Conservation (phyloP, 2,888 invertebrate species). For the Bellardia bayeri region DNA sequence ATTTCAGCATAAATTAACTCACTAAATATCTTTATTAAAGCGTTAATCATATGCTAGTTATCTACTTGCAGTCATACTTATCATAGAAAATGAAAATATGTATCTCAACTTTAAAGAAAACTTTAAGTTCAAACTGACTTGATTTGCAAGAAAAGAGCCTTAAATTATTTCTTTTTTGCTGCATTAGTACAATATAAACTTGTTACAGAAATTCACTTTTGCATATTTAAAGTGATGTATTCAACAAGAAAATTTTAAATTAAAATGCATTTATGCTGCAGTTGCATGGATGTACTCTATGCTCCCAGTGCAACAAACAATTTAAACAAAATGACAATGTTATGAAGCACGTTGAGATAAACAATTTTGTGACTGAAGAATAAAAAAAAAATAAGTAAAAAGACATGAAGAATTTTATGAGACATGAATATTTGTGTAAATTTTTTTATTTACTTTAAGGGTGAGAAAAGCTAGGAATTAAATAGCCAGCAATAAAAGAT, state of each 20-base stretch:
- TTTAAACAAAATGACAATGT: slow-evolving; percentile 14
- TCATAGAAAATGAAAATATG: background rate
- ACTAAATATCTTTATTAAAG: slow-evolving; percentile 70
- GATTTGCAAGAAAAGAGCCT: background rate
- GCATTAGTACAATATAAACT: slow-evolving; percentile 20
- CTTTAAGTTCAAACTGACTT: background rate
- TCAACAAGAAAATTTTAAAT: slow-evolving; percentile 26
- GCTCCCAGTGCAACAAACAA: background rate
- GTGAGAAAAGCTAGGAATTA: background rate
- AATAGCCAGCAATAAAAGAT: background rate
- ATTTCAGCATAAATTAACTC: slow-evolving; percentile 53
- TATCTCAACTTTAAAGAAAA: background rate
- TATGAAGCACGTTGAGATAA: slow-evolving; percentile 11
- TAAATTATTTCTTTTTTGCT: slow-evolving; percentile 13
- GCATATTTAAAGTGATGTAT: slow-evolving; percentile 15
- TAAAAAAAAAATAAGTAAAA: background rate
- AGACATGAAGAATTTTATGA: slow-evolving; percentile 12
- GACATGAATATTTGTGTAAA: background rate
- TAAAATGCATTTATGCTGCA: slow-evolving; percentile 30
- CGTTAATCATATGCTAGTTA: slow-evolving; percentile 42
- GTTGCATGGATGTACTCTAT: background rate
- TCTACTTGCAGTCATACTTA: background rate
- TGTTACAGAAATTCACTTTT: slow-evolving; percentile 27
- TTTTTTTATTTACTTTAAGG: background rate
- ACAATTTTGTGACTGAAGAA: slow-evolving; percentile 9